Evolutionary conservation across 2,797 vertebrate species (phyloP).

Genomic region (Mareca strepera): DNA sequence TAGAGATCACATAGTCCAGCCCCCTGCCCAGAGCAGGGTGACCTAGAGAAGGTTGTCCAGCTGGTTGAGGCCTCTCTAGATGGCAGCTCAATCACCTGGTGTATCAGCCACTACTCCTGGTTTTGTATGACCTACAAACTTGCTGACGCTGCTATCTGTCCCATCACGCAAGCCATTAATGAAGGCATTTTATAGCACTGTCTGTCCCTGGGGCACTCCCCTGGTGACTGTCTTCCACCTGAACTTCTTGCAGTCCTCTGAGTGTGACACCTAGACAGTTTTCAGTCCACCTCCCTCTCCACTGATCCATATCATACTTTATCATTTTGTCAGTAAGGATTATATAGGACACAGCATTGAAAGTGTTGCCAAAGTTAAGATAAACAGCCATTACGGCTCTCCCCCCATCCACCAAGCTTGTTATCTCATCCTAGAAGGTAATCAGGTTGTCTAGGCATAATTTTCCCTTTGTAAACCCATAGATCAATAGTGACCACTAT

Average conservation of each 20-base stretch:
- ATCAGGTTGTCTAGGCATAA: fast-evolving
- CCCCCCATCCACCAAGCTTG: neutral
- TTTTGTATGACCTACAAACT: neutral
- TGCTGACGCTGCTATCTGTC: neutral
- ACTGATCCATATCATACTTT: neutral
- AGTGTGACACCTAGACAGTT: neutral
- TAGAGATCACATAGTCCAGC: neutral
- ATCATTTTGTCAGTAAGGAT: fast-evolving
- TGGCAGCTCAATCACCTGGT: neutral
- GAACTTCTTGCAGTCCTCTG: neutral
- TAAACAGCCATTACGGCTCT: neutral
- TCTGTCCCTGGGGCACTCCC: neutral
- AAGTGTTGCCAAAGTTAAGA: neutral
- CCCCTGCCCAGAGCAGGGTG: neutral
- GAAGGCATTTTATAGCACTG: neutral
- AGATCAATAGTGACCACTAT: neutral
- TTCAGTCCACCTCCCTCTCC: neutral
- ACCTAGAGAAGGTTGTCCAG: neutral
- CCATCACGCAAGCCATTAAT: neutral
- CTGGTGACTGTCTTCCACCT: neutral
- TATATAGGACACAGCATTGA: neutral
- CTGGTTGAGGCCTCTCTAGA: neutral
- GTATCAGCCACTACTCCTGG: neutral
- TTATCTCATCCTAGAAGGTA: neutral
- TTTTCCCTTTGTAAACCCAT: neutral